Evolutionary conservation across 2,888 invertebrate genomes (phyloP), one percentile per base, ranked within the genome.

Genomic region (Torymus aiolomorphi): DNA sequence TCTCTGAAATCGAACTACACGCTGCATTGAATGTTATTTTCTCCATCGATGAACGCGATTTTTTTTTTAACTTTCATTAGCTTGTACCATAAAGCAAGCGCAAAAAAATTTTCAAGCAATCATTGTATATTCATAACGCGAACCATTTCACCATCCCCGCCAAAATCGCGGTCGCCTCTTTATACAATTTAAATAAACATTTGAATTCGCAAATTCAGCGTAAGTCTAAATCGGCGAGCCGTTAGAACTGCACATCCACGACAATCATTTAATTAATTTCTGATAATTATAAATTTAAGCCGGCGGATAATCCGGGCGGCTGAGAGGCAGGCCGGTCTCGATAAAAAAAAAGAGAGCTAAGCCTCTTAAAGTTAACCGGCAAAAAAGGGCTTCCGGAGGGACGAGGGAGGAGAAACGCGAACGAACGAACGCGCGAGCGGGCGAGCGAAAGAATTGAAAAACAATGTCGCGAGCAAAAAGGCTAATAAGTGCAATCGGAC

Each of bases 401-500:
- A 49, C 49, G 63, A 66, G 12, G 52, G 56, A 59, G n/a, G 16
- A 74, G 54, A 18, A 10, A 57, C 65, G 20, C 51, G 42, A n/a
- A 14, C 31, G 42, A n/a, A 14, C 31, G 24, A 20, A 49, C 72
- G 52, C 2, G 24, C 11, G 42, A 1, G 16, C 18, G 18, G 8
- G 31, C 31, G 51, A 20, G 52, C 51, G 59, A 49, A 73, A 80
- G 72, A 80, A 67, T 75, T 24, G 72, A 69, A 80, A 72, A 80
- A 80, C 69, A 75, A 71, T 74, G 70, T 24, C 77, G 76, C 13
- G 42, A 76, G 20, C 42, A 52, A 80, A 61, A 71, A 77, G 72
- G 11, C 76, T 66, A 61, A 61, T 70, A 66, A 80, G 56, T 62
- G 69, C 56, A 57, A 74, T 51, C 24, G 73, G 16, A 42, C 42